Conservation (phyloP, 1,140 invertebrate genomes). For the Tribolium madens region DNA sequence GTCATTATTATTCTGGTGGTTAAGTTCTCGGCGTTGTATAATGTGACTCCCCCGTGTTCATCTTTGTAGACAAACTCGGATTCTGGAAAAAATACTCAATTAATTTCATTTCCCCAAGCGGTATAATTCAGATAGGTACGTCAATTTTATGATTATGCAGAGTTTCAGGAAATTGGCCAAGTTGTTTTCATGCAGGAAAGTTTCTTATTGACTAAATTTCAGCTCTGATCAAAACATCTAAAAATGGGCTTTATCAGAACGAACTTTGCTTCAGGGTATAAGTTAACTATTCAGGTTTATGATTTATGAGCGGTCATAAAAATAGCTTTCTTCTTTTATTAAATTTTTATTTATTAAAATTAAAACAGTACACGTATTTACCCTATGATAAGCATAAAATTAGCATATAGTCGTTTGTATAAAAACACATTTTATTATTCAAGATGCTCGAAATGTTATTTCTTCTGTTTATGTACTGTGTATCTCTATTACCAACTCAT, state of each 20-base stretch:
- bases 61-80: slow-evolving; percentile 78
- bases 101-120: not conserved
- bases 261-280: not conserved
- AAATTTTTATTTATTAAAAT: too few relatives aligned
- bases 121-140: slow-evolving; percentile 17
- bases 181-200: slow-evolving; percentile 16
- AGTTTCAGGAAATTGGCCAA: not conserved
- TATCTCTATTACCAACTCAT: too few relatives aligned
- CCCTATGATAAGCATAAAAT: too few relatives aligned
- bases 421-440: too few relatives aligned
- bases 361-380: too few relatives aligned
- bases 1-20: slow-evolving; percentile 78
- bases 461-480: too few relatives aligned
- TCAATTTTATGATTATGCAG: slow-evolving; percentile 15
- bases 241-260: slow-evolving; percentile 6
- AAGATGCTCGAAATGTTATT: too few relatives aligned
- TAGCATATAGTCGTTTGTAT: too few relatives aligned
- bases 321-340: not conserved
- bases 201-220: slow-evolving; percentile 2
- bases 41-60: slow-evolving; percentile 76
- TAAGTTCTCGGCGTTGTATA: slow-evolving; percentile 79
- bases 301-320: not conserved
- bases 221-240: not conserved
- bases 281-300: not conserved
- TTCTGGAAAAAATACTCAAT: slow-evolving; percentile 69